Conservation (phyloP, 1,140 invertebrate species). For the Drosophila elegans region DNA sequence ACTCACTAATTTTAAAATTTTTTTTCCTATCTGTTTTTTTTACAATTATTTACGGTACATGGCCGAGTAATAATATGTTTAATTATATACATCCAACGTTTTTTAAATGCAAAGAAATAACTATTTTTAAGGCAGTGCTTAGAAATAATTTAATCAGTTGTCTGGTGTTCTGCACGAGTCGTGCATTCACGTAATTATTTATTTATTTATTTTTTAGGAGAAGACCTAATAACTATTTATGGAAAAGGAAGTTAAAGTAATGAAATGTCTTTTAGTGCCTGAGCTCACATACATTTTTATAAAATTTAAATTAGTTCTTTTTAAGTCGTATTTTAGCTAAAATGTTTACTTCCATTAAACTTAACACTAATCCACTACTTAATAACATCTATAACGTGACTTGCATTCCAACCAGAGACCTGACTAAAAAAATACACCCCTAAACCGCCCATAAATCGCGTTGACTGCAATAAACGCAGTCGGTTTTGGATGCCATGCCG, state of each 20-base stretch:
- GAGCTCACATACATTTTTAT: too few species aligned
- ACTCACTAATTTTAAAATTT: too few species aligned
- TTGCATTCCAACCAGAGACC: not conserved
- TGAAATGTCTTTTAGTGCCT: too few species aligned
- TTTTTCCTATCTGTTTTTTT: not conserved
- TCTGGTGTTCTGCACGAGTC: too few species aligned
- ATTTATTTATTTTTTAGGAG: too few species aligned
- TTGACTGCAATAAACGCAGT: slow-evolving; percentile 38
- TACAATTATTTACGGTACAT: slow-evolving; percentile 5
- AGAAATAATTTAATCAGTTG: not conserved
- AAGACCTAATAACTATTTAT: too few species aligned
- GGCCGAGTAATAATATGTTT: not conserved
- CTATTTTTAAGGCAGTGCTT: not conserved
- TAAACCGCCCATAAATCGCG: slow-evolving; percentile 45
- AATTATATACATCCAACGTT: not conserved
- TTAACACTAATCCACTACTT: not conserved
- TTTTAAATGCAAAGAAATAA: not conserved
- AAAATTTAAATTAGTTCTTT: too few species aligned
- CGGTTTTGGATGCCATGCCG: slow-evolving; percentile 17
- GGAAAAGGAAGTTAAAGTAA: too few species aligned
- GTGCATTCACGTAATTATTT: too few species aligned
- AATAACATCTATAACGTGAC: slow-evolving; percentile 16
- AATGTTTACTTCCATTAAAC: not conserved
- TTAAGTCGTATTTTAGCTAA: not conserved
- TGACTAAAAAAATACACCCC: slow-evolving; percentile 7